These are phyloP conservation scores for Iguana delicatissima DNA, from an alignment of 2,797 vertebrate genomes.

Conservation along the genomic window DNA sequence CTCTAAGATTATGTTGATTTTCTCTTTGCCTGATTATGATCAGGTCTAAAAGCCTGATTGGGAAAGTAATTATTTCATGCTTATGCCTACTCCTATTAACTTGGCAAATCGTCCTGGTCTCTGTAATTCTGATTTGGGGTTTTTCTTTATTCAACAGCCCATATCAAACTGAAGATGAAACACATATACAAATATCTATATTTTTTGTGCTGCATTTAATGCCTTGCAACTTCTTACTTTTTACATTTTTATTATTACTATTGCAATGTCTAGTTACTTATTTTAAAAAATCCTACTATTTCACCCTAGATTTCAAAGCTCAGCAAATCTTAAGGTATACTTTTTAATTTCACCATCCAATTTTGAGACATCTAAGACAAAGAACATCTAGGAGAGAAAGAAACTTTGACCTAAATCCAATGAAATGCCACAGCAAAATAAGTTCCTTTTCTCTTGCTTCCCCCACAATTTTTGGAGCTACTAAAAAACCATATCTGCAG, in stretches of 20 bases:
- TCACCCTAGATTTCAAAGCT: background rate
- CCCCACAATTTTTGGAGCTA: background rate
- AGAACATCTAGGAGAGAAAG: background rate
- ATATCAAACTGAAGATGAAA: background rate
- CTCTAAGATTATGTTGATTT: conserved; percentile 2
- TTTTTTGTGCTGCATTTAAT: background rate
- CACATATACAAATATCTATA: background rate
- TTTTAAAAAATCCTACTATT: background rate
- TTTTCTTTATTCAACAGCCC: background rate
- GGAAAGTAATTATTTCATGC: background rate
- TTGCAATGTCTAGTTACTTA: background rate
- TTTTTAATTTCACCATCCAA: background rate
- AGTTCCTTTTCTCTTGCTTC: background rate
- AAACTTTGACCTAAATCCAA: background rate
- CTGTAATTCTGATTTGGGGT: background rate
- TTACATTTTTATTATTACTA: background rate
- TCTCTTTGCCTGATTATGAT: background rate
- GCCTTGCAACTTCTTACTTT: background rate
- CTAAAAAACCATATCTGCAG: no score
- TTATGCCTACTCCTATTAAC: background rate
- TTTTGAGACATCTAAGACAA: background rate
- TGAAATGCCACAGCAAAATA: background rate
- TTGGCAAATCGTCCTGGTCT: background rate
- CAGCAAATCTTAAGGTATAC: background rate
- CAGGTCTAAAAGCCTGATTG: conserved; percentile 6